These are phyloP conservation scores for Nettapus auritus DNA, from an alignment of 2,113 vertebrate species.

Conservation along the genomic window DNA sequence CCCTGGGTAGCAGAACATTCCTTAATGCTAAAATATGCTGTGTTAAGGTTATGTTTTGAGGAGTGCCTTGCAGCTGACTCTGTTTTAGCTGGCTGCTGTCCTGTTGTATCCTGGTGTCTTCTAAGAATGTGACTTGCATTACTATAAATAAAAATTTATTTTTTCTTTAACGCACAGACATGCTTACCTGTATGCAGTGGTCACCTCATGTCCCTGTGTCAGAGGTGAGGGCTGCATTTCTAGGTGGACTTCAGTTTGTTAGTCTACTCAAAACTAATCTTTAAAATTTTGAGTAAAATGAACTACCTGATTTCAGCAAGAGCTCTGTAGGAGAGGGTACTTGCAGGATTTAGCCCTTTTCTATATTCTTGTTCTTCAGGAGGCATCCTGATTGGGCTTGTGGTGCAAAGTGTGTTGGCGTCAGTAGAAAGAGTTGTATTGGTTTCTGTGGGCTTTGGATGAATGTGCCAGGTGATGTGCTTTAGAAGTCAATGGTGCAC, in stretches of 20 bases:
- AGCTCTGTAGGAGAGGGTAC: neutral
- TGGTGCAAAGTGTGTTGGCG: neutral
- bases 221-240: neutral
- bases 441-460: neutral
- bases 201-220: neutral
- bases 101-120: neutral
- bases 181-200: neutral
- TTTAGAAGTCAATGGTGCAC: neutral
- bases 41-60: neutral
- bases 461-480: neutral
- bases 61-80: neutral
- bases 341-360: neutral
- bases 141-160: neutral
- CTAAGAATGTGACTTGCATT: neutral
- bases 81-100: neutral
- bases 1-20: neutral
- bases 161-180: neutral
- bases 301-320: neutral
- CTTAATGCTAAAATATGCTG: neutral
- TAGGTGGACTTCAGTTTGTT: neutral
- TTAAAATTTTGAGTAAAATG: neutral
- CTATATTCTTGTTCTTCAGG: neutral
- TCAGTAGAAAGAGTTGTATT: neutral
- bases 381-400: neutral
- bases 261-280: neutral